Evolutionary conservation across 2,888 invertebrate genomes (phyloP), one percentile per base, ranked within the genome.

Genomic region (Orchesella flavescens): DNA sequence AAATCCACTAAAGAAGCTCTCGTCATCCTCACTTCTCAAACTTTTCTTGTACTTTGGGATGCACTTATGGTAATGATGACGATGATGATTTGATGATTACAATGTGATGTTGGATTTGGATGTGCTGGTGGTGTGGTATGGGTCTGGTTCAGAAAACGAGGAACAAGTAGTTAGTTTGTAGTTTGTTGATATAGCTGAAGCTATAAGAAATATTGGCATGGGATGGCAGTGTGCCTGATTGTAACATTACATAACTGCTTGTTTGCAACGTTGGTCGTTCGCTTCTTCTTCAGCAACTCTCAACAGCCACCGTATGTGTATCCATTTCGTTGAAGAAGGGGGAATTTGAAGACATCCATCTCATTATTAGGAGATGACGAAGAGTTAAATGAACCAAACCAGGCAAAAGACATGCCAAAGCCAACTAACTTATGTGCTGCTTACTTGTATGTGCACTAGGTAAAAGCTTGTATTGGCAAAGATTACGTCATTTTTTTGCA

Each of bases 51-150:
- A 34, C 34, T 34, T 34, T 2, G 34, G n/a, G 49, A 71, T 71
- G 71, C 71, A 71, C 71, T 71, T 71, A 71, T 71, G 71, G 55
- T 71, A 71, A 71, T 71, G 71, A 71, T 23, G 71, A 71, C 53
- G 71, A 71, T 71, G 71, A 71, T 71, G 71, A 71, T 71, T 71
- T 71, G 71, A 71, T 71, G 71, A 71, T 71, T 71, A 34, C 34
- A 34, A 34, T 34, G 7, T 34, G 7, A 71, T 71, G n/a, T n/a
- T n/a, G n/a, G n/a, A n/a, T n/a, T n/a, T n/a, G n/a, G n/a, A n/a
- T n/a, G n/a, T n/a, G n/a, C n/a, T n/a, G n/a, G n/a, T n/a, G n/a
- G n/a, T n/a, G n/a, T n/a, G 24, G 71, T 55, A 55, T 71, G 53
- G 23, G 13, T 10, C 68, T 68, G 71, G 10, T 23, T 10, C 23